Conservation (phyloP, 2,113 vertebrate genomes). For the Phalacrocorax pelagicus region DNA sequence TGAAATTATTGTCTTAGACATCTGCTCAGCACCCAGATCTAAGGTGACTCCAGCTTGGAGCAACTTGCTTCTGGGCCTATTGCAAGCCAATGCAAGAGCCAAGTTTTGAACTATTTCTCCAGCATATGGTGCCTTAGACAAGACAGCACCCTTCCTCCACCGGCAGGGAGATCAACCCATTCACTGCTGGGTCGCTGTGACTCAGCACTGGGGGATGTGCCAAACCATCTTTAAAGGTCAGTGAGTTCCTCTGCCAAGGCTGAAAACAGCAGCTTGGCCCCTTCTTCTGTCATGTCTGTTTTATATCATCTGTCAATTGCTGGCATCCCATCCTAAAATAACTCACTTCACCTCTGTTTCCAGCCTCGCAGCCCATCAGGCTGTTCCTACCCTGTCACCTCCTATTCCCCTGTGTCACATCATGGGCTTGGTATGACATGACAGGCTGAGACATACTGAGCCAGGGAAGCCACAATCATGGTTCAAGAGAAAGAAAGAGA, state of each 20-base stretch:
- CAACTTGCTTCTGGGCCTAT: background rate
- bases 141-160: background rate
- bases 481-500: background rate
- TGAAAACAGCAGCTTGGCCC: conserved; percentile 39
- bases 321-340: conserved; percentile 51
- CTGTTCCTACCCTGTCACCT: conserved; percentile 36
- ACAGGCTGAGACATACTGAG: background rate
- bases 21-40: background rate
- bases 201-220: background rate
- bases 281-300: conserved; percentile 27
- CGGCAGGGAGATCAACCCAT: background rate
- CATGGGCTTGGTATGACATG: background rate
- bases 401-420: background rate
- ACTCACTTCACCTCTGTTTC: background rate
- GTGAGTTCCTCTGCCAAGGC: background rate
- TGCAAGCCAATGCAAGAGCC: background rate
- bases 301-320: background rate
- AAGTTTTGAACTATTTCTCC: background rate
- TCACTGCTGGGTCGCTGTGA: background rate
- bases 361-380: background rate
- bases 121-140: fast-evolving
- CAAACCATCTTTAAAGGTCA: background rate
- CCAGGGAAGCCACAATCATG: background rate
- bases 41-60: background rate
- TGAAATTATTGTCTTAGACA: background rate